phyloP scores from a whole-genome alignment of 2,113 vertebrate genomes.

The Nestor notabilis region DNA sequence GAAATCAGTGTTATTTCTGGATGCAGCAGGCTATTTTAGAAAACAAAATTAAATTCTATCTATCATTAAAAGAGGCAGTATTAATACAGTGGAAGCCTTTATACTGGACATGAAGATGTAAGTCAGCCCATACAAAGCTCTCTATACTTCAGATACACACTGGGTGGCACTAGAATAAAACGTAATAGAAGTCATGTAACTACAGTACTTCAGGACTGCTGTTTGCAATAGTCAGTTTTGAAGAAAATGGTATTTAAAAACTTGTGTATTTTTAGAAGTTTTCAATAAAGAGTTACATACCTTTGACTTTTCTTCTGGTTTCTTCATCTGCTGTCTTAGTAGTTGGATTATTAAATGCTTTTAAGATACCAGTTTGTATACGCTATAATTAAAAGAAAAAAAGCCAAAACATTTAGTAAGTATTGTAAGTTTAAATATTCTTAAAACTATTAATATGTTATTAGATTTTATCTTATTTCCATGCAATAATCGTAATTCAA shows the following conservation, averaged over 20 bases:
- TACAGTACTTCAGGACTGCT: neutral
- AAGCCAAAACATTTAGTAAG: neutral
- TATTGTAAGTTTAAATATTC: neutral
- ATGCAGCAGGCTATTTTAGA: neutral
- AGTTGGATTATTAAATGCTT: conserved; percentile 96
- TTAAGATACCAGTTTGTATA: conserved; percentile 93
- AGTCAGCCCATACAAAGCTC: neutral
- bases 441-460: neutral
- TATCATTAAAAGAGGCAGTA: neutral
- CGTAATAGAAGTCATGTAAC: neutral
- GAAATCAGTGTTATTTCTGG: neutral
- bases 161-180: conserved; percentile 81
- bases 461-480: neutral
- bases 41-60: neutral
- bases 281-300: conserved; percentile 70
- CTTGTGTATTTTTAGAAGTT: neutral
- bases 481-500: neutral
- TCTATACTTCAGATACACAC: conserved; percentile 35
- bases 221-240: neutral
- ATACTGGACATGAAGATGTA: neutral
- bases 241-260: neutral
- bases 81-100: neutral
- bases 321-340: conserved; percentile 96
- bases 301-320: conserved; percentile 96
- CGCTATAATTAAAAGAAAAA: conserved; percentile 77